Evolutionary conservation across 1,140 invertebrate genomes (phyloP).

Genomic region (Drosophila dunni): DNA sequence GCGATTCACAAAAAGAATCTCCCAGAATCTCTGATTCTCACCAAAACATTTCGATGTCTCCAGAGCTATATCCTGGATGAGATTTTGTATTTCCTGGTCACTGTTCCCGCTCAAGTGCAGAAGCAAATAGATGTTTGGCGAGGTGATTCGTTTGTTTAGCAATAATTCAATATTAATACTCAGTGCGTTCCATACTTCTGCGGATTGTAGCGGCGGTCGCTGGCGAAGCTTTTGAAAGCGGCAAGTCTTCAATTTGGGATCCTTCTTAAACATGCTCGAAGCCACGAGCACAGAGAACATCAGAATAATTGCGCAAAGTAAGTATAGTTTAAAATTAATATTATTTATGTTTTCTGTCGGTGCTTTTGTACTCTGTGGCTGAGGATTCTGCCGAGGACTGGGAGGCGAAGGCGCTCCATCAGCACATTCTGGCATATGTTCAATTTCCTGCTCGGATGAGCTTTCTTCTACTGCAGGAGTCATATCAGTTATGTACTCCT

Average conservation of each 20-base stretch:
- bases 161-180: conserved; percentile 59
- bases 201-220: conserved; percentile 34
- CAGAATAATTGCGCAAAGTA: conserved; percentile 7
- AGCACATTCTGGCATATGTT: not conserved
- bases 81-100: conserved; percentile 12
- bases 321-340: not conserved
- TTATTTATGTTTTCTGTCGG: not conserved
- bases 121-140: conserved; percentile 66
- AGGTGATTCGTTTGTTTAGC: conserved; percentile 52
- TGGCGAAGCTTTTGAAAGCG: conserved; percentile 31
- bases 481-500: not conserved
- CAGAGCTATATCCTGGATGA: conserved; percentile 57
- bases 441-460: not conserved
- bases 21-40: conserved; percentile 14
- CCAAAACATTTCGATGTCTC: conserved; percentile 70
- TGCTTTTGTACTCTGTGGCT: not conserved
- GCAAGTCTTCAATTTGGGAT: conserved; percentile 30
- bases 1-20: not conserved
- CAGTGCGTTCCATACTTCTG: conserved; percentile 56
- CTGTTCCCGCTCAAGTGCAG: conserved; percentile 43
- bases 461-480: not conserved
- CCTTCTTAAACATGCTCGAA: not conserved
- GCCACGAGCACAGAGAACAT: not conserved
- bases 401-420: not conserved
- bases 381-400: not conserved